Conservation (phyloP, 2,113 vertebrate genomes). For the Megatriorchis doriae region DNA sequence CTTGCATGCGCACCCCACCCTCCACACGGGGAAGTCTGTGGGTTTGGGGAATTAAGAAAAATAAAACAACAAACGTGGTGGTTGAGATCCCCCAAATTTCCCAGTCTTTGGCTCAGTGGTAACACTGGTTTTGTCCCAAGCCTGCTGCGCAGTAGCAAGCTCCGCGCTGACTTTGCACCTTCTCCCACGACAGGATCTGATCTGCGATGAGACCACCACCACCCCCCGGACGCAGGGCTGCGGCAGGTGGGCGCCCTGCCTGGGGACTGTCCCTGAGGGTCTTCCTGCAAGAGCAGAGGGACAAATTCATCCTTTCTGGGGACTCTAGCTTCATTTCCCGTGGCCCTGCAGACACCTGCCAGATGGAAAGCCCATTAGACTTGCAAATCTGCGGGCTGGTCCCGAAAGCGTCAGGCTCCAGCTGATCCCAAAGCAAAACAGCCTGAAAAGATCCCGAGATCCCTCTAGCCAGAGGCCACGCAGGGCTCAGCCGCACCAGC, state of each 20-base stretch:
- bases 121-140: neutral
- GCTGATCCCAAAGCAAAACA: neutral
- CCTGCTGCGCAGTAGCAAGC: neutral
- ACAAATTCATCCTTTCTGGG: neutral
- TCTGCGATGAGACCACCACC: accelerated
- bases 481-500: neutral
- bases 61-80: accelerated
- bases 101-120: accelerated
- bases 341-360: neutral
- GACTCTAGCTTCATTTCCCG: accelerated
- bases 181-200: neutral
- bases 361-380: neutral
- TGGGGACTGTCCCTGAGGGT: neutral
- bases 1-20: accelerated
- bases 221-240: neutral
- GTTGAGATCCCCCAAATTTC: neutral
- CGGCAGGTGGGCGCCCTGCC: neutral
- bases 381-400: neutral
- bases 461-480: neutral
- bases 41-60: neutral
- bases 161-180: neutral
- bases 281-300: neutral
- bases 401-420: neutral
- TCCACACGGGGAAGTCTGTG: accelerated
- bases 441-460: neutral